Evolutionary conservation across 2,797 vertebrate genomes (phyloP).

Genomic region (Halcyon smyrnensis): DNA sequence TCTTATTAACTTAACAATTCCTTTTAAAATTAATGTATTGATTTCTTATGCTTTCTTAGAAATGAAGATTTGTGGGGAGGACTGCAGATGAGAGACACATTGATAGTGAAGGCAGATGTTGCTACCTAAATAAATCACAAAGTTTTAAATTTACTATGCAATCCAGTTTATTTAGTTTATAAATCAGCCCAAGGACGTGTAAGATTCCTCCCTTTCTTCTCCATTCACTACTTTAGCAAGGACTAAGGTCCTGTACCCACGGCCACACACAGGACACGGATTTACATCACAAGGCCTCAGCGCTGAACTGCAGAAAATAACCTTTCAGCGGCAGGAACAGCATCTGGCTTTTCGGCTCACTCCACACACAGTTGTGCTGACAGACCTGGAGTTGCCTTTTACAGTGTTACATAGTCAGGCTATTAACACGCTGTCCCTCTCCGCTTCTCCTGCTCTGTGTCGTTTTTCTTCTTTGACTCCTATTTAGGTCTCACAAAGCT

Average conservation of each 20-base stretch:
- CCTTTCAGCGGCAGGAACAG: constrained; percentile 24
- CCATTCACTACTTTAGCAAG: constrained; percentile 22
- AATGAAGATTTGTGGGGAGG: background rate
- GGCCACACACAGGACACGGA: constrained; percentile 50
- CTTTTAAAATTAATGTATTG: background rate
- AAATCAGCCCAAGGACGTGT: background rate
- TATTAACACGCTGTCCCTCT: constrained; percentile 43
- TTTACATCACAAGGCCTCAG: constrained; percentile 24
- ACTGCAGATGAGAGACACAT: background rate
- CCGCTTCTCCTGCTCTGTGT: constrained; percentile 29
- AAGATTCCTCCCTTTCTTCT: background rate
- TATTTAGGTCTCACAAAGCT: constrained; percentile 21
- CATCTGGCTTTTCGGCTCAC: constrained; percentile 59
- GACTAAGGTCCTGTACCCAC: background rate
- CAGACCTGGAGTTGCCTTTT: constrained; percentile 63
- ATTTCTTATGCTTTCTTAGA: background rate
- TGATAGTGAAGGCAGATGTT: background rate
- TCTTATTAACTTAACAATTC: background rate
- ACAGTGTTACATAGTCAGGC: constrained; percentile 15
- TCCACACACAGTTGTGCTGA: constrained; percentile 25
- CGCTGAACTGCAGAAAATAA: constrained; percentile 11
- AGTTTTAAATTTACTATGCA: background rate
- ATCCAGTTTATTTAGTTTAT: background rate
- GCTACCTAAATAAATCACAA: background rate
- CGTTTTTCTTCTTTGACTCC: constrained; percentile 42